A percentile compares a stretch with the other conserved stretches of the same genome.
Evolutionary conservation across 2,888 invertebrate genomes (phyloP).

Genomic region (Girardia tigrina): DNA sequence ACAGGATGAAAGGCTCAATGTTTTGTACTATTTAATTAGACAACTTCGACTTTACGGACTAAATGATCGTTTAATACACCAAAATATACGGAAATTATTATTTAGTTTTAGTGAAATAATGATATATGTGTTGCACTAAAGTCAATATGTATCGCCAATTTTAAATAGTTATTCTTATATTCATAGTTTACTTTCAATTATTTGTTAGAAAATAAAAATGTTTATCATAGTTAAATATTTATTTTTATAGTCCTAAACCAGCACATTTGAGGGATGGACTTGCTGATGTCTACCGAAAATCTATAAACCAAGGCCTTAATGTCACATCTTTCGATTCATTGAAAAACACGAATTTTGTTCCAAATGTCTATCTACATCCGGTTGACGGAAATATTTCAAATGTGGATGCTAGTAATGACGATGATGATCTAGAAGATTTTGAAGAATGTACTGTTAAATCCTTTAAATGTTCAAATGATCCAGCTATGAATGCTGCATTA

Average conservation of each 20-base stretch:
- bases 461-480: background rate
- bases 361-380: background rate
- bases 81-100: too few relatives aligned
- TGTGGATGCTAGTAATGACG: background rate
- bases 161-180: too few relatives aligned
- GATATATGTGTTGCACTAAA: too few relatives aligned
- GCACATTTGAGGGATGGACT: background rate
- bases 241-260: background rate
- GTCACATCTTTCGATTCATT: background rate
- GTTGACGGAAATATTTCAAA: background rate
- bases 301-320: background rate
- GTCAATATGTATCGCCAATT: too few relatives aligned
- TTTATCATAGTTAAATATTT: background rate
- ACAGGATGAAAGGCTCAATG: too few relatives aligned
- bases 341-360: constrained; percentile 1
- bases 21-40: too few relatives aligned
- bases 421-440: background rate
- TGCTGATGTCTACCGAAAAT: background rate
- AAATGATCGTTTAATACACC: too few relatives aligned
- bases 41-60: too few relatives aligned
- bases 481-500: background rate
- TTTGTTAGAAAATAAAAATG: too few relatives aligned
- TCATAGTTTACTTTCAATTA: too few relatives aligned
- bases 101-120: too few relatives aligned
- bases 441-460: background rate